phyloP scores from a whole-genome alignment of 2,113 vertebrate genomes.

The Tetrao urogallus region DNA sequence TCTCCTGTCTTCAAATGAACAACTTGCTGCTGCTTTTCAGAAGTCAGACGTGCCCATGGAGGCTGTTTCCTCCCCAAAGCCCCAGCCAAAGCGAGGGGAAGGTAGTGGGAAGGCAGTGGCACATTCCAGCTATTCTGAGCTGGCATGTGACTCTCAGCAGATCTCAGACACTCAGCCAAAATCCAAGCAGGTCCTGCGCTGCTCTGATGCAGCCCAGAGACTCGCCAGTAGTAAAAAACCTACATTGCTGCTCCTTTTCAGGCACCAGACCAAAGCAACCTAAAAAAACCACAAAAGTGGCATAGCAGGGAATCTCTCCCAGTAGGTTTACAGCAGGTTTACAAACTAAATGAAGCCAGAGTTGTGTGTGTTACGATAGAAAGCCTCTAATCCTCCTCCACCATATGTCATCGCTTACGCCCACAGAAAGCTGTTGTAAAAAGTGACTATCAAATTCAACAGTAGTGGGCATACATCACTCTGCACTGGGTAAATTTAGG shows the following conservation, averaged over 20 bases:
- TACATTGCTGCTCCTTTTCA: background rate
- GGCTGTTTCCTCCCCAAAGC: rapidly evolving
- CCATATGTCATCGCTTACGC: background rate
- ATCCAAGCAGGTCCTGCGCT: conserved; percentile 1
- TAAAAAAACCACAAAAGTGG: background rate
- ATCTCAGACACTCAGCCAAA: background rate
- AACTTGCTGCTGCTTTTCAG: background rate
- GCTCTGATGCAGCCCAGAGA: background rate
- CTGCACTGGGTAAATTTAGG: background rate
- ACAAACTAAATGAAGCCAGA: background rate
- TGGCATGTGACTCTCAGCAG: conserved; percentile 55
- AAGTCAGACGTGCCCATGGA: rapidly evolving
- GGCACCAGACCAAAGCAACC: background rate
- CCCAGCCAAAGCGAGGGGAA: background rate
- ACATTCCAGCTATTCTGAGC: conserved; percentile 64
- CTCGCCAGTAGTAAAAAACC: background rate
- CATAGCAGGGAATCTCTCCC: background rate
- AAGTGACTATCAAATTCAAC: conserved; percentile 2
- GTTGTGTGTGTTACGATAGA: background rate
- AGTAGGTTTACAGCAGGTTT: background rate
- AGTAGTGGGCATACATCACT: background rate
- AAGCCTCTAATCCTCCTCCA: background rate
- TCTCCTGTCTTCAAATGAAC: rapidly evolving
- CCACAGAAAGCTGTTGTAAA: conserved; percentile 32
- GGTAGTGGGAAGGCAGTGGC: background rate